These are phyloP conservation scores for Standfussiana lucernea DNA, from an alignment of 2,888 invertebrate genomes.

Conservation along the genomic window DNA sequence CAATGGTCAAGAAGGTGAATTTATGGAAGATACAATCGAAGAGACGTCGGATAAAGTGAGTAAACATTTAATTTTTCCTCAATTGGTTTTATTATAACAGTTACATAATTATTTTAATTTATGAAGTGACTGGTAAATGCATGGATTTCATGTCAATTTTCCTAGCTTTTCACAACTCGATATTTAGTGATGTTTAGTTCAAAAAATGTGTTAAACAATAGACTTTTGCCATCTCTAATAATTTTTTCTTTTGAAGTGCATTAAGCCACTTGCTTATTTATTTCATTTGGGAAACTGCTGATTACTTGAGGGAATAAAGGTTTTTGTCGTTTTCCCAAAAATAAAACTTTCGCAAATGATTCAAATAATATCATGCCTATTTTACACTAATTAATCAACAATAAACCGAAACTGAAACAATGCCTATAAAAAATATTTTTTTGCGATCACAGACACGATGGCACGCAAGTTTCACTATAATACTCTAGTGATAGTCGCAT, in stretches of 20 bases:
- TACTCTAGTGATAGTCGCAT: constrained; percentile 20
- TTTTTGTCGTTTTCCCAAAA: background rate
- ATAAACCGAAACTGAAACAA: constrained; percentile 22
- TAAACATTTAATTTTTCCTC: background rate
- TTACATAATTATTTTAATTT: background rate
- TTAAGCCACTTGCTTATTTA: background rate
- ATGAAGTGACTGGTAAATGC: background rate
- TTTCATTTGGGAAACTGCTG: background rate
- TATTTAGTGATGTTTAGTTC: background rate
- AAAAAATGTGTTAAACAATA: too few species aligned
- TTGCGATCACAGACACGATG: constrained; percentile 23
- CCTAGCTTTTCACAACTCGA: background rate
- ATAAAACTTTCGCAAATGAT: background rate
- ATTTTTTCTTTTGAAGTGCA: too few species aligned
- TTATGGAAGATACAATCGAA: constrained; percentile 68
- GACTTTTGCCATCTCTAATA: too few species aligned
- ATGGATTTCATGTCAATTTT: background rate
- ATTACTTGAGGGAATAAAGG: background rate
- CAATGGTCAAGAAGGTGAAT: constrained; percentile 82
- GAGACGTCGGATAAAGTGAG: constrained; percentile 74
- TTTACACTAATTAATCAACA: constrained; percentile 28
- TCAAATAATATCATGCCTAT: background rate
- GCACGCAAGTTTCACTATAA: constrained; percentile 73
- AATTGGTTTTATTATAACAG: background rate
- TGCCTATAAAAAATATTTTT: constrained; percentile 18